Evolutionary conservation across 2,113 vertebrate genomes (phyloP), one percentile per base, ranked within the genome.

Genomic region (Ranitomeya variabilis): DNA sequence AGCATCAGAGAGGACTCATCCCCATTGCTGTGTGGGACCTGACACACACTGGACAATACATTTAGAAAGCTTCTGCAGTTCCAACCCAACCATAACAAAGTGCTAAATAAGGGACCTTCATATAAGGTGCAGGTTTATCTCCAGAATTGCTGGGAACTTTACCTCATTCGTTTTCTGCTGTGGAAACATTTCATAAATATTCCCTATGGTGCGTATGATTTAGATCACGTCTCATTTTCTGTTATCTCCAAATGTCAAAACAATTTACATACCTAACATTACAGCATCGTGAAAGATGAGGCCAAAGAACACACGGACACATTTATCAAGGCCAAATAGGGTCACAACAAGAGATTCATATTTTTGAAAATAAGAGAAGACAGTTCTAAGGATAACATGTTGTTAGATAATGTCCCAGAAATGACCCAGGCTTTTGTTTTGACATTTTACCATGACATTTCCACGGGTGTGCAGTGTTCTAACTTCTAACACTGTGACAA

Each of bases 281-380:
- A 69, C 64, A 51, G 52, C 64, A 69, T 23, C 23, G 51, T 84
- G 51, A 84, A 84, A 71, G 66, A 71, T 51, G 64, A 84, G 14
- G 37, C 62, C 66, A 69, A 84, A 18, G 13, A 69, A 84, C 66
- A 71, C 66, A 69, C 54, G n/a, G 64, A 71, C 64, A 15, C 18
- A 55, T 55, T 71, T 69, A 71, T 84, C 51, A 84, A 71, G 64
- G 64, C 64, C 82, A 71, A 67, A 84, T 71, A 54, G 82, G 82
- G 82, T 67, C 82, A 84, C 62, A 54, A 55, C 52, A n/a, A 55
- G 51, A 55, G 64, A 84, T 26, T 71, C 64, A 83, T 15, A 84
- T 60, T 45, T 69, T 55, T 69, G 52, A 54, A 18, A 52, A 45
- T 23, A 74, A 59, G 19, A 54, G 11, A 31, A 69, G 19, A 71